A percentile compares a stretch with the other conserved stretches of the same genome.
These are phyloP conservation scores for Uloborus plumipes DNA, from an alignment of 2,888 invertebrate genomes.

Conservation along the genomic window DNA sequence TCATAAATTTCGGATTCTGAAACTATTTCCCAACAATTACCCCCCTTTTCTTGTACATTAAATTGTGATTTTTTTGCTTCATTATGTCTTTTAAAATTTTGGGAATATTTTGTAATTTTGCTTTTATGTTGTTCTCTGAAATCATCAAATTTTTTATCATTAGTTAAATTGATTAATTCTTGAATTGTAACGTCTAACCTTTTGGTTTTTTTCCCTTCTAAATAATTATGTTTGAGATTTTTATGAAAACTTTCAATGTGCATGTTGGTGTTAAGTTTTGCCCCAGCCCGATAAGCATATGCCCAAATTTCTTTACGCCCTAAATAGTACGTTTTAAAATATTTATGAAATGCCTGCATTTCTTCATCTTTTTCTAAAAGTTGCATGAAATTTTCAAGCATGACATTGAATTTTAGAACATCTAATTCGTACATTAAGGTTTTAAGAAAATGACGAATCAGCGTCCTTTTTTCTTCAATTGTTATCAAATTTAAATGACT, in stretches of 20 bases:
- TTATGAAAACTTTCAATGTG: conserved; percentile 27
- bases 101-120: conserved; percentile 14
- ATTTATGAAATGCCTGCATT: not conserved
- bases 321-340: not conserved
- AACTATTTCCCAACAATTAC: not conserved
- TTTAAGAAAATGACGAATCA: not conserved
- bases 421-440: not conserved
- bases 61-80: not conserved
- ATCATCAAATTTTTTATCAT: conserved; percentile 20
- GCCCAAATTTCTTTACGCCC: not conserved
- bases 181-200: conserved; percentile 4
- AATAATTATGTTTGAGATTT: conserved; percentile 13
- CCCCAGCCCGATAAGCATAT: not conserved
- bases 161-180: conserved; percentile 10
- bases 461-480: not conserved
- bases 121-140: not conserved
- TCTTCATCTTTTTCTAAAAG: not conserved
- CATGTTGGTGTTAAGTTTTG: conserved; percentile 22
- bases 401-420: not conserved
- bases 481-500: not conserved
- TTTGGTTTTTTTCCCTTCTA: conserved; percentile 20
- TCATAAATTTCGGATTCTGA: not conserved
- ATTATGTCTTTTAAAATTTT: conserved; percentile 2
- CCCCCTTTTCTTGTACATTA: not conserved
- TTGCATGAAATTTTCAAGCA: not conserved